Conservation (phyloP, 1,140 invertebrate species). For the Vollenhovia emeryi region DNA sequence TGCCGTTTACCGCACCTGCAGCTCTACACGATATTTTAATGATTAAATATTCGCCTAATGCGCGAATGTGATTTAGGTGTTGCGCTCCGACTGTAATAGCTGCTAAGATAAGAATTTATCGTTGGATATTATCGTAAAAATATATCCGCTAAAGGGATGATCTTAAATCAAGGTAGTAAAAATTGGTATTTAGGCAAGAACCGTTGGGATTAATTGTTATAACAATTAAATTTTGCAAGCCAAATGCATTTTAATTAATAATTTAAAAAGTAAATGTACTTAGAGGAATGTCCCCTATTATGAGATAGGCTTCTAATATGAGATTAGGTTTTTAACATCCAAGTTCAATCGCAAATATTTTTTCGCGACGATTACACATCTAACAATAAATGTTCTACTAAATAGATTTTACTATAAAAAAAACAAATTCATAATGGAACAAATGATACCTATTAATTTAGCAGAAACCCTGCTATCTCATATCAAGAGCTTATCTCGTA, state of each 20-base stretch:
- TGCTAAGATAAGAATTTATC: slow-evolving; percentile 56
- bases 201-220: background rate
- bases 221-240: background rate
- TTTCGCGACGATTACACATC: too few species aligned
- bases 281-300: too few species aligned
- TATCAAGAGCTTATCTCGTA: too few species aligned
- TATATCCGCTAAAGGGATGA: slow-evolving; percentile 22
- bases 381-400: too few species aligned
- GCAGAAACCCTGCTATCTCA: too few species aligned
- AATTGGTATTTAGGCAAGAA: background rate
- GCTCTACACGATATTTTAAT: slow-evolving; percentile 39
- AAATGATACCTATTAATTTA: too few species aligned
- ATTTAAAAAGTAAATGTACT: too few species aligned
- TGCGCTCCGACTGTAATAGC: slow-evolving; percentile 13
- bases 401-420: too few species aligned
- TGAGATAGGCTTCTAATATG: too few species aligned
- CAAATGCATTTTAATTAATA: background rate
- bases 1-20: slow-evolving; percentile 41
- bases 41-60: slow-evolving; percentile 33
- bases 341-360: too few species aligned
- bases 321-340: too few species aligned
- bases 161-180: slow-evolving; percentile 57
- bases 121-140: slow-evolving; percentile 48
- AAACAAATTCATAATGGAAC: too few species aligned
- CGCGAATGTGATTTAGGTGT: slow-evolving; percentile 10